These are phyloP conservation scores for Caranx melampygus DNA, from an alignment of 2,113 vertebrate genomes.

Conservation along the genomic window DNA sequence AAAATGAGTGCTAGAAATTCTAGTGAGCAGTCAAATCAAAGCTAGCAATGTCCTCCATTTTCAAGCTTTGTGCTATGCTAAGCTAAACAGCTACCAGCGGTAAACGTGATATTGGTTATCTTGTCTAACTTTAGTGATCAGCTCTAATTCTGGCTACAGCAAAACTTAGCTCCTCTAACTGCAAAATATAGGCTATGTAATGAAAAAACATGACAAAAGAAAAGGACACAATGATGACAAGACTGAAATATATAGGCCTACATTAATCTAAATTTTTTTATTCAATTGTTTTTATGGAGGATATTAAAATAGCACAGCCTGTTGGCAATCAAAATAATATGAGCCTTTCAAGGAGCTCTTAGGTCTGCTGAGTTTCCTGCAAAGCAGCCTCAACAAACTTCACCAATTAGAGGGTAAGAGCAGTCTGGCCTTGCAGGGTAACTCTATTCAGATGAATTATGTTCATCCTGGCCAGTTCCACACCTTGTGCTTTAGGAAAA, in stretches of 20 bases:
- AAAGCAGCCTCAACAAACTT: neutral
- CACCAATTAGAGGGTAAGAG: neutral
- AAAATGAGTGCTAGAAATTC: neutral
- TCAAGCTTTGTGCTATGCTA: neutral
- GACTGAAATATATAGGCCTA: no score
- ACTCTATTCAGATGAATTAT: neutral
- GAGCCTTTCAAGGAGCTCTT: neutral
- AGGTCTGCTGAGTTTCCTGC: neutral
- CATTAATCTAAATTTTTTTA: neutral
- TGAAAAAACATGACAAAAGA: no score
- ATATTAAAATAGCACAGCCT: neutral
- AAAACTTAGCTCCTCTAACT: no score
- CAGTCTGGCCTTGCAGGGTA: neutral
- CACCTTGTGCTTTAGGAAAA: neutral
- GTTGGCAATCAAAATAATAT: no score
- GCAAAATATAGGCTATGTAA: no score
- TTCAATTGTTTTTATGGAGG: neutral
- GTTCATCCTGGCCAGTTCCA: no score
- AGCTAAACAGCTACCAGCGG: neutral
- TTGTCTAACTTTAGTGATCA: neutral
- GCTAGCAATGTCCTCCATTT: no score
- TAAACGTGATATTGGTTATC: no score
- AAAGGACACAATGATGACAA: no score
- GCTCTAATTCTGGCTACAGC: no score
- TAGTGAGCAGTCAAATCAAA: no score